Percentiles rank a stretch among this genome's conserved stretches.
Conservation (phyloP, 2,888 invertebrate species). For the Ormyrus labotus region DNA sequence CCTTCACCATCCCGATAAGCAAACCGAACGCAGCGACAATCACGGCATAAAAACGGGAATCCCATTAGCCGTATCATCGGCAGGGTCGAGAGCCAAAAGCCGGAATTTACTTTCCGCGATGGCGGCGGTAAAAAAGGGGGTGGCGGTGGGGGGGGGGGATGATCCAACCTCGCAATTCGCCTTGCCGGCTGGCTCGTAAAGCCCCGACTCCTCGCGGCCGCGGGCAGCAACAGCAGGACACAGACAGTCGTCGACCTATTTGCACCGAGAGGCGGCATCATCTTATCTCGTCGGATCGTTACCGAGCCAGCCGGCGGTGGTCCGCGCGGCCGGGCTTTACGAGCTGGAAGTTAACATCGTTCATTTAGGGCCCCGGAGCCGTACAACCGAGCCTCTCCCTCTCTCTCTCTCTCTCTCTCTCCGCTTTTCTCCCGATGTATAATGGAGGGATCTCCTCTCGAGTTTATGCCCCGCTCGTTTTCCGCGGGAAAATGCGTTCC, state of each 20-base stretch:
- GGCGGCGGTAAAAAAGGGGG: no score
- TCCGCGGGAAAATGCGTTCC: constrained; percentile 15
- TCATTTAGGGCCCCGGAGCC: constrained; percentile 20
- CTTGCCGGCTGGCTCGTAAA: no score
- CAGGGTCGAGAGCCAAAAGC: no score
- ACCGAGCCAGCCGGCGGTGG: background rate
- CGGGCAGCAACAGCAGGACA: background rate
- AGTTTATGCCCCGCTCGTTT: constrained; percentile 22
- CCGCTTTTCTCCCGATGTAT: background rate
- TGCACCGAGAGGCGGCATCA: constrained; percentile 7
- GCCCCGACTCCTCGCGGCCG: no score
- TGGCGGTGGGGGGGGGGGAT: no score
- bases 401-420: background rate
- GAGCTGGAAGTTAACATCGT: constrained; percentile 48
- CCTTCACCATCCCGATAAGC: no score
- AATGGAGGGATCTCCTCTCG: background rate
- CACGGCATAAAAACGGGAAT: no score
- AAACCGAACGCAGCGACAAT: no score
- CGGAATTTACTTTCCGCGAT: no score
- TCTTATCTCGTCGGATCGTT: constrained; percentile 33
- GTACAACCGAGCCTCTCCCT: background rate
- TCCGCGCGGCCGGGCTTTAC: constrained; percentile 18
- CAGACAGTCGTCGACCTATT: constrained; percentile 10
- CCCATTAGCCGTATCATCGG: no score
- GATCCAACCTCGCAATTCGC: no score